phyloP scores from a whole-genome alignment of 2,888 invertebrate species.

The Stenoptilia bipunctidactyla region DNA sequence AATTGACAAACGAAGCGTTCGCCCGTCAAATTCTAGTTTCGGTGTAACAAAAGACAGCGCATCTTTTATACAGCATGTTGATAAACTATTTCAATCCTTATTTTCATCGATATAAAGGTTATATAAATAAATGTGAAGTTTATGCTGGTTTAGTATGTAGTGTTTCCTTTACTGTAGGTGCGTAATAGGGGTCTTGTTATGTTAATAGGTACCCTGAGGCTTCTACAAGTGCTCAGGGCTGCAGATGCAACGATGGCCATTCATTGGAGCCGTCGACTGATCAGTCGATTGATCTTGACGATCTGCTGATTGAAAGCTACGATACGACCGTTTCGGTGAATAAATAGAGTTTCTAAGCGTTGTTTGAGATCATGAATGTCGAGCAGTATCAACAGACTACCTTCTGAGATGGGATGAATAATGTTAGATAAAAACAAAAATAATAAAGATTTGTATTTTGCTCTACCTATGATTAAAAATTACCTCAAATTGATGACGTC shows the following conservation, averaged over 20 bases:
- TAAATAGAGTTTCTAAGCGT: neutral
- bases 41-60: constrained; percentile 36
- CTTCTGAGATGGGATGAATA: no score
- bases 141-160: constrained; percentile 12
- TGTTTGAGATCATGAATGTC: no score
- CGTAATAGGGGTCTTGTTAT: constrained; percentile 68
- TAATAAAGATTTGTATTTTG: no score
- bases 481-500: no score
- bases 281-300: constrained; percentile 27
- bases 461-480: no score
- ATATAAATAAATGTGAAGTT: constrained; percentile 7
- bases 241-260: constrained; percentile 26
- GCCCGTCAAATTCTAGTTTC: constrained; percentile 68
- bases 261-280: constrained; percentile 30
- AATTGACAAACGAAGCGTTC: constrained; percentile 71
- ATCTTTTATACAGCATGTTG: constrained; percentile 12
- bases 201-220: constrained; percentile 58
- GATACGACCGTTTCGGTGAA: neutral
- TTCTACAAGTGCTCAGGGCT: constrained; percentile 26
- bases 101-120: no score
- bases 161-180: constrained; percentile 35
- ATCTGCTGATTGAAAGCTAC: neutral
- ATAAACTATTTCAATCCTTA: constrained; percentile 3
- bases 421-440: no score
- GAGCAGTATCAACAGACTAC: no score